Percentiles rank a stretch among this genome's conserved stretches.
phyloP scores from a whole-genome alignment of 2,113 vertebrate species.

The Genyomyrus donnyi region DNA sequence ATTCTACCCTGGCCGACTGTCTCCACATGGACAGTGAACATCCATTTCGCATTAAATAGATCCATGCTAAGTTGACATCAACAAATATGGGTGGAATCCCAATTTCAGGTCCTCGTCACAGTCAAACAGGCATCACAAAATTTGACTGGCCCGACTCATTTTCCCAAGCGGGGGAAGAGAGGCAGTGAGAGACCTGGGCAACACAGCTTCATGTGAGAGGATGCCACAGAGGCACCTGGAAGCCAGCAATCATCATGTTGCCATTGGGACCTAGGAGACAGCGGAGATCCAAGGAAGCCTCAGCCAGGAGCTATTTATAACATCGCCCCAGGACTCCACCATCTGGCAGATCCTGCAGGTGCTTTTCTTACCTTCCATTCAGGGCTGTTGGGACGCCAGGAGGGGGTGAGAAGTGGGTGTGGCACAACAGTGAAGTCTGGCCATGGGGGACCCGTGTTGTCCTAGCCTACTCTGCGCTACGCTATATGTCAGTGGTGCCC shows the following conservation, averaged over 20 bases:
- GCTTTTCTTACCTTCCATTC: background rate
- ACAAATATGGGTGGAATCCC: background rate
- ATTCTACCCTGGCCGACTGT: background rate
- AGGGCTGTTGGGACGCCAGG: background rate
- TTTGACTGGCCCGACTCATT: background rate
- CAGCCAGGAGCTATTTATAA: background rate
- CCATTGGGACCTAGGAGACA: background rate
- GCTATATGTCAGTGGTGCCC: background rate
- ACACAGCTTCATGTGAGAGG: background rate
- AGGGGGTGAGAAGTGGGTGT: background rate
- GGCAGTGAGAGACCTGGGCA: background rate
- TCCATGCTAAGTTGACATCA: background rate
- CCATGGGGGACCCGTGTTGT: background rate
- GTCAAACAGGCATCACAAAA: background rate
- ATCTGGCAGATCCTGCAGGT: background rate
- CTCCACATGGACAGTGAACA: background rate
- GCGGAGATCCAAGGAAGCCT: background rate
- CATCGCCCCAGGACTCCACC: background rate
- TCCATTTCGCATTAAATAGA: background rate
- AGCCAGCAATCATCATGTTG: background rate
- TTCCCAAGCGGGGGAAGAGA: background rate
- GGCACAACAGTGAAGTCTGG: background rate
- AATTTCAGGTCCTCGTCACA: background rate
- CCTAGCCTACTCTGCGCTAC: background rate
- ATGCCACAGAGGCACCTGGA: background rate